Evolutionary conservation across 2,113 vertebrate species (phyloP).

Genomic region (Pteronura brasiliensis): DNA sequence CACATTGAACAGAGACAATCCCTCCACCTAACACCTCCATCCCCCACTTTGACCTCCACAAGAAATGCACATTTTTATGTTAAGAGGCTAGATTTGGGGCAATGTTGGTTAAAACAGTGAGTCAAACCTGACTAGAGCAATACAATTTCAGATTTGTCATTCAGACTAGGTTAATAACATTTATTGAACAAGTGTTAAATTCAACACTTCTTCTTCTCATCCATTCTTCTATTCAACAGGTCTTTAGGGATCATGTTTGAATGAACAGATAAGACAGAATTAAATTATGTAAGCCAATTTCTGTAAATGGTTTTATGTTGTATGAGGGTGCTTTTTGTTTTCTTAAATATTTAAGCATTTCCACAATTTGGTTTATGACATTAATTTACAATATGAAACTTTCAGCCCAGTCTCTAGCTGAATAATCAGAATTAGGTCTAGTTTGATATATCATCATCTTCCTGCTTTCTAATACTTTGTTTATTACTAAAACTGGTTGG

Average conservation of each 20-base stretch:
- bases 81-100: not conserved
- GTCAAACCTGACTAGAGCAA: not conserved
- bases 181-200: not conserved
- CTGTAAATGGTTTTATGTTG: not conserved
- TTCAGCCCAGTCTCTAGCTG: not conserved
- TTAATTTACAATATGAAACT: not conserved
- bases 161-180: not conserved
- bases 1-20: not conserved
- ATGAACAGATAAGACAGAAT: not conserved
- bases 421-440: not conserved
- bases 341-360: slow-evolving; percentile 23
- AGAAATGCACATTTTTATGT: not conserved
- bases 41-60: not conserved
- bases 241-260: not conserved
- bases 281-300: not conserved
- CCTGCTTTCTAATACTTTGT: not conserved
- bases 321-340: not conserved
- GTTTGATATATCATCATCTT: not conserved
- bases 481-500: not conserved
- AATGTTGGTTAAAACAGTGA: not conserved
- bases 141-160: not conserved
- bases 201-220: not conserved
- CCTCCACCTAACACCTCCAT: not conserved
- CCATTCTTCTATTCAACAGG: not conserved
- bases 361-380: not conserved